Base-by-base conservation (phyloP, 2,888 invertebrate species). In the Eurytoma adleriae region DNA sequence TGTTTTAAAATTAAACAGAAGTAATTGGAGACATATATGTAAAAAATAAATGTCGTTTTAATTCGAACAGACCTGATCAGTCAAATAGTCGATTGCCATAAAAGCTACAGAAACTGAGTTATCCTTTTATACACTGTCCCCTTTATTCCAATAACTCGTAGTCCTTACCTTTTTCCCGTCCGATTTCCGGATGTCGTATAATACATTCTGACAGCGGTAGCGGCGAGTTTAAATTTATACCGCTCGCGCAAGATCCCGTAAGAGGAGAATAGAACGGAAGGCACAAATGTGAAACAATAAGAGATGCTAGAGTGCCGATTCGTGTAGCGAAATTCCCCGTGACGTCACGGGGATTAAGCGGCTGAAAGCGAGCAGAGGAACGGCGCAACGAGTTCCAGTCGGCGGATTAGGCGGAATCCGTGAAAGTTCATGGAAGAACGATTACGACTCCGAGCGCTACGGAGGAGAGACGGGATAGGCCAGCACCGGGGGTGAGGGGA, bases 341-440 rank as follows among this genome's bases (percentile, higher is more conserved):
- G 77, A 77, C 66, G 74, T 69, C 61, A 61, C 67, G 50, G 48
- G 67, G 66, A 78, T 81, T 78, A 74, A 70, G 66, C 71, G 57
- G 50, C 54, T 78, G 56, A 54, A 71, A 78, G 59, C 27, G 24
- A 40, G 40, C 68, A 54, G 50, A 40, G 62, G 10, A 56, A 40
- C 40, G 16, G 14, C 13, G 59, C 48, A 24, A 67, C 40, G 40
- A 79, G 68, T 79, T 69, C 48, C 57, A 66, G 72, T 68, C 40
- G 71, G 48, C 67, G 62, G 73, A 72, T 79, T 67, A 79, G 56
- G 40, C 66, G 70, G 52, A 70, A 71, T 76, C 59, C 71, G 52
- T 71, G 56, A 75, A 80, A 76, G 71, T 79, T 79, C 79, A 79
- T 74, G 76, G 61, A 80, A 76, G 72, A 72, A 62, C 72, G 71